Conservation (phyloP, 2,797 vertebrate genomes). For the Hipposideros larvatus region DNA sequence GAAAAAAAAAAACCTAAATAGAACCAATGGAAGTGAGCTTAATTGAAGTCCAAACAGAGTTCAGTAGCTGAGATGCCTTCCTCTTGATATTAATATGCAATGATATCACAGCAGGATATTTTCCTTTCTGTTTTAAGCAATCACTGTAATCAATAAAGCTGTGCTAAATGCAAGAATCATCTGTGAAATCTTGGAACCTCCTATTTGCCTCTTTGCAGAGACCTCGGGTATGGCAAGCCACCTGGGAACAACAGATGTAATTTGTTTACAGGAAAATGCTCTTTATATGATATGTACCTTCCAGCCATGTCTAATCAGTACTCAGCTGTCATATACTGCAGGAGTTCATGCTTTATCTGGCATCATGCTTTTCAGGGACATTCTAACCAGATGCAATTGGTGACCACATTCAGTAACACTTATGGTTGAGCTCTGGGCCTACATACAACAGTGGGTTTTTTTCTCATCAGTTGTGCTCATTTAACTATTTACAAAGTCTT, state of each 20-base stretch:
- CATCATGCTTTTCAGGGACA: background rate
- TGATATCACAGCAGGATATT: background rate
- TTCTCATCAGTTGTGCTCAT: background rate
- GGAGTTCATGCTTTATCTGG: background rate
- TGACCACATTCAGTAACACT: background rate
- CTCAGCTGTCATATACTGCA: background rate
- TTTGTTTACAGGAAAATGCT: background rate
- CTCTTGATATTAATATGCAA: background rate
- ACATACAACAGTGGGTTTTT: background rate
- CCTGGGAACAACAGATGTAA: background rate
- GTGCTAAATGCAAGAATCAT: constrained; percentile 8
- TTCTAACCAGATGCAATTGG: constrained; percentile 27
- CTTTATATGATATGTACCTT: constrained; percentile 13
- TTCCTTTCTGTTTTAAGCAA: background rate
- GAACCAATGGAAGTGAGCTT: background rate
- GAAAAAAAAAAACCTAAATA: background rate
- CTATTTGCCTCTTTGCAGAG: background rate
- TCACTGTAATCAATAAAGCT: background rate
- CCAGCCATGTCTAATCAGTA: background rate
- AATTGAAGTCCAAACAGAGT: background rate
- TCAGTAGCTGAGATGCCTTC: background rate
- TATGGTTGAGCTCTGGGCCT: background rate
- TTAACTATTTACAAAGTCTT: constrained; percentile 65
- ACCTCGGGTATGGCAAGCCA: background rate
- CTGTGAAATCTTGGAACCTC: background rate